Evolutionary conservation across 1,140 invertebrate genomes (phyloP).

Genomic region (Calycopis cecrops): DNA sequence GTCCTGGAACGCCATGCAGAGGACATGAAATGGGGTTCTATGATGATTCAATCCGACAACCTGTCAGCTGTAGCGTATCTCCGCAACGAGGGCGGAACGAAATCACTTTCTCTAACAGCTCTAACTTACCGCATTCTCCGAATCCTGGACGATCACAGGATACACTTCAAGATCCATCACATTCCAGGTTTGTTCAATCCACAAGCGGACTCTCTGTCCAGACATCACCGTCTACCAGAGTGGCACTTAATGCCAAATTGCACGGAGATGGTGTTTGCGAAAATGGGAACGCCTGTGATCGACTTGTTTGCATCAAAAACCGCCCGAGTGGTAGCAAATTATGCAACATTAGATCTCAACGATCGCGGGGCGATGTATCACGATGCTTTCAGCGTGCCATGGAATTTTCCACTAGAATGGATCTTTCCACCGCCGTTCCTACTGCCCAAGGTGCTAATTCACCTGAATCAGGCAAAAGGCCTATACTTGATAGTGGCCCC

Average conservation of each 20-base stretch:
- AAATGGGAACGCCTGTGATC: no score
- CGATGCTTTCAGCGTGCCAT: not conserved
- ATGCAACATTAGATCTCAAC: no score
- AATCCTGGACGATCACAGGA: slow-evolving; percentile 26
- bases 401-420: not conserved
- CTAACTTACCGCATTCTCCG: slow-evolving; percentile 16
- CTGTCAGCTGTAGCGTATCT: no score
- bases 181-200: slow-evolving; percentile 41
- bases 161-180: slow-evolving; percentile 29
- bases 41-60: no score
- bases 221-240: slow-evolving; percentile 12
- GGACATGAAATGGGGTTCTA: no score
- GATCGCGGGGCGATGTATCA: not conserved
- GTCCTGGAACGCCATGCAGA: no score
- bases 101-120: no score
- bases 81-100: no score
- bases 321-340: no score
- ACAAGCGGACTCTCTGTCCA: slow-evolving; percentile 39
- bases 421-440: slow-evolving; percentile 11
- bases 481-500: slow-evolving; percentile 11
- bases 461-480: slow-evolving; percentile 5
- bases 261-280: no score
- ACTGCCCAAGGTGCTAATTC: slow-evolving; percentile 20
- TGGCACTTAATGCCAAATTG: no score
- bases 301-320: no score